These are phyloP conservation scores for Phoenoteleia sp. DNA, from an alignment of 2,888 invertebrate genomes.

Conservation along the genomic window DNA sequence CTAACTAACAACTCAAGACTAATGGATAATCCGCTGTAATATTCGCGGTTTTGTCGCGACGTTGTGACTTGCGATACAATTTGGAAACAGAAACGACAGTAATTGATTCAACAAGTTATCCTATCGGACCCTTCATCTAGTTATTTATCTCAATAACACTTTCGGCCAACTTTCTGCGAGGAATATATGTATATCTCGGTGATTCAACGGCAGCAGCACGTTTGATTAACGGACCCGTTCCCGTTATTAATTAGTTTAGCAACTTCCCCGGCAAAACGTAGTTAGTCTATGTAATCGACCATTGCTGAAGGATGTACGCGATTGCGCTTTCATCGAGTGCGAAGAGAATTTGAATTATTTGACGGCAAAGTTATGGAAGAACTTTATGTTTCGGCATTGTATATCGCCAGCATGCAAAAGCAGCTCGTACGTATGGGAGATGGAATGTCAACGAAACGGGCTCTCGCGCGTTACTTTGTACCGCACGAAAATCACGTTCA, in stretches of 20 bases:
- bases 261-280: constrained; percentile 37
- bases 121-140: constrained; percentile 22
- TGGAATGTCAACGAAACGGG: not conserved
- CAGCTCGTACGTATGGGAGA: not conserved
- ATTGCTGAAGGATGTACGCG: constrained; percentile 3
- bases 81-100: constrained; percentile 25
- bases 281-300: constrained; percentile 18
- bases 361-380: constrained; percentile 29
- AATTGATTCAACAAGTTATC: constrained; percentile 57
- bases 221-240: constrained; percentile 52
- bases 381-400: constrained; percentile 16
- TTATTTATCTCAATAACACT: constrained; percentile 55
- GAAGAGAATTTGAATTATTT: constrained; percentile 46
- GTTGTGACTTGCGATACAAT: constrained; percentile 31
- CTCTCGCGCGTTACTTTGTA: too few relatives aligned
- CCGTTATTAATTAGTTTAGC: constrained; percentile 57
- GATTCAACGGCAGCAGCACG: constrained; percentile 29
- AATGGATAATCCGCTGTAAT: constrained; percentile 22
- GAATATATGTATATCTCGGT: constrained; percentile 27
- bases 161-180: constrained; percentile 27
- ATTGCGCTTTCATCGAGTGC: constrained; percentile 38
- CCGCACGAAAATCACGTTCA: constrained; percentile 3
- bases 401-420: constrained; percentile 14
- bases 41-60: constrained; percentile 4
- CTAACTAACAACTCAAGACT: constrained; percentile 14